Conservation (phyloP, 2,888 invertebrate genomes). For the Eristalis tenax region DNA sequence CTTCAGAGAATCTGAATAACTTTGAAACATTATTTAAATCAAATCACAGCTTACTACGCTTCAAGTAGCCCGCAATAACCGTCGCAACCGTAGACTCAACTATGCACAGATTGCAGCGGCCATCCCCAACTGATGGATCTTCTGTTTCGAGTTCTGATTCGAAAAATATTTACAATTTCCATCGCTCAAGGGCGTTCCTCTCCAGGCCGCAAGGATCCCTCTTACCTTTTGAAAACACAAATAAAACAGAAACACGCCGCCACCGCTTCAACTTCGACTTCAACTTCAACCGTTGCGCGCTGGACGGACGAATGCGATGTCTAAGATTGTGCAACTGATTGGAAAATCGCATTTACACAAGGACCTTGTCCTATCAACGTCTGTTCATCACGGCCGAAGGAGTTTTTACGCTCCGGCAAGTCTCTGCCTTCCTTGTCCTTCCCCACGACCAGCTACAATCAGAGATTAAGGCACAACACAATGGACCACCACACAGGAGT, state of each 20-base stretch:
- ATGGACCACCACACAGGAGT: not conserved
- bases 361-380: slow-evolving; percentile 31
- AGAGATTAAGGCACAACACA: slow-evolving; percentile 4
- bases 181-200: slow-evolving; percentile 1
- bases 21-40: not conserved
- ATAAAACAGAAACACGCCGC: not conserved
- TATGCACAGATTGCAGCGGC: slow-evolving; percentile 10
- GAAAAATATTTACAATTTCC: slow-evolving; percentile 41
- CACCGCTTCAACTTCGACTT: not conserved
- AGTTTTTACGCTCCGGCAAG: slow-evolving; percentile 31
- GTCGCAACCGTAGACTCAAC: not conserved
- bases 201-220: not conserved
- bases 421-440: not conserved
- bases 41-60: not conserved
- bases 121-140: not conserved
- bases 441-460: not conserved
- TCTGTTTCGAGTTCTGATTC: not conserved
- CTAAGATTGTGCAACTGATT: slow-evolving; percentile 57
- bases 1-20: not conserved
- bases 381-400: slow-evolving; percentile 8
- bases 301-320: not conserved
- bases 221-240: slow-evolving; percentile 17
- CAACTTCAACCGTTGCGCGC: not conserved
- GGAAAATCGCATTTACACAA: slow-evolving; percentile 62
- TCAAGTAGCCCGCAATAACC: slow-evolving; percentile 1